A percentile compares a stretch with the other conserved stretches of the same genome.
Evolutionary conservation across 23 tunicate species (phyloP).

Genomic region (Ascidia mentula): DNA sequence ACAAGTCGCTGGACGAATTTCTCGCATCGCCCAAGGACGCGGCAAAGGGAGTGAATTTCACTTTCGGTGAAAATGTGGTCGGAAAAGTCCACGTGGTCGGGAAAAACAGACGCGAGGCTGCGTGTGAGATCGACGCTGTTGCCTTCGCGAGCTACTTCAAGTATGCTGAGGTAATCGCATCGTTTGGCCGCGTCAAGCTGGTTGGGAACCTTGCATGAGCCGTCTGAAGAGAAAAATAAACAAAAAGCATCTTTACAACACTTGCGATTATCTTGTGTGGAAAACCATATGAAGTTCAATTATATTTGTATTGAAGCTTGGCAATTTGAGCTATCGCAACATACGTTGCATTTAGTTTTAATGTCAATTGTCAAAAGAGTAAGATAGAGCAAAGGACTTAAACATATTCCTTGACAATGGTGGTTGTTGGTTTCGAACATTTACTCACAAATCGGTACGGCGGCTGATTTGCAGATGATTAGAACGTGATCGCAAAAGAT

Average conservation of each 20-base stretch:
- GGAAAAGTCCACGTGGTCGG: not conserved
- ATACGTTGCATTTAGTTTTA: too few species aligned
- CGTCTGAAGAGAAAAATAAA: not conserved
- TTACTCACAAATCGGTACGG: not conserved
- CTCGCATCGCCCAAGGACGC: not conserved
- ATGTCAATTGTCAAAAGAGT: too few species aligned
- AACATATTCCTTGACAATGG: too few species aligned
- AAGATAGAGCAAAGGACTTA: too few species aligned
- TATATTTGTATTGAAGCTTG: too few species aligned
- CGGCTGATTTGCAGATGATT: not conserved
- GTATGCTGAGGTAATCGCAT: not conserved
- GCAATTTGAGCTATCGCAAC: too few species aligned
- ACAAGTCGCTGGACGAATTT: not conserved
- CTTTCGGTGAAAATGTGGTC: slow-evolving; percentile 3
- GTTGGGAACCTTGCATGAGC: not conserved
- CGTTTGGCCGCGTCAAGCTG: not conserved
- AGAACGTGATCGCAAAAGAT: not conserved
- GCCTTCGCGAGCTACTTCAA: slow-evolving; percentile 1
- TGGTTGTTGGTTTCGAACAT: too few species aligned
- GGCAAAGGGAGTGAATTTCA: not conserved
- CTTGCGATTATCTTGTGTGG: too few species aligned
- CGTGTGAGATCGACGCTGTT: not conserved
- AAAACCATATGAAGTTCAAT: too few species aligned
- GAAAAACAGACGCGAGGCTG: not conserved
- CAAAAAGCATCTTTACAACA: too few species aligned